Base-by-base conservation (phyloP, 2,113 vertebrate species). In the Danionella cerebrum region DNA sequence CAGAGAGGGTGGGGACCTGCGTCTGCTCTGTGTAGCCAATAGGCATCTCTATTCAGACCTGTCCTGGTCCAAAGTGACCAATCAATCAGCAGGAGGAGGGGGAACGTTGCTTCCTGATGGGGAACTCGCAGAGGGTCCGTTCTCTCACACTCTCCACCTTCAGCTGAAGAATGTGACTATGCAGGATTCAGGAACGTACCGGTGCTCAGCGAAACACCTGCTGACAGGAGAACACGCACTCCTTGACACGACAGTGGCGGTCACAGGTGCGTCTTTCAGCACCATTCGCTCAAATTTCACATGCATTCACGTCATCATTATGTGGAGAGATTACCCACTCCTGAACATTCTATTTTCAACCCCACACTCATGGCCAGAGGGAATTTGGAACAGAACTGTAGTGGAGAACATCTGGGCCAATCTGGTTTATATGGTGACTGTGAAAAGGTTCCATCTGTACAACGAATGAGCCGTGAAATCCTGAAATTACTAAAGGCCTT, bases 1-100 rank as follows among this genome's bases (percentile, higher is more conserved):
- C 1, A 80, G 86, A 13, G 94, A 98, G 87, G 94, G 95, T 51
- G 89, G 91, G 51, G 89, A 92, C 66, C 84, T 95, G 70, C 78
- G 81, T 24, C 82, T 99, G 78, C 93, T 91, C 67, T 99, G 95
- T 79, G 83, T 78, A 0, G 94, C 90, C 69, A 98, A 89, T 84
- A 96, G 90, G 74, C 90, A 94, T 85, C 82, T 98, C 33, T 98
- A 94, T 86, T 86, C 82, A 48, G 83, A 89, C 35, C 53, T 97
- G 72, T 83, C 89, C 29, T 99, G 95, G 94, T 84, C 90, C 85
- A 69, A 79, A 75, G 66, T 91, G 80, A 3, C 73, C 6, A n/a
- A 71, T 76, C 70, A 78, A 63, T 74, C 79, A 11, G 65, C 78
- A 4, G 75, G 66, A 41, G 85, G 1, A 0, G 16, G 63, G 14